Evolutionary conservation across 2,113 vertebrate species (phyloP).

Genomic region (Echinops telfairi): DNA sequence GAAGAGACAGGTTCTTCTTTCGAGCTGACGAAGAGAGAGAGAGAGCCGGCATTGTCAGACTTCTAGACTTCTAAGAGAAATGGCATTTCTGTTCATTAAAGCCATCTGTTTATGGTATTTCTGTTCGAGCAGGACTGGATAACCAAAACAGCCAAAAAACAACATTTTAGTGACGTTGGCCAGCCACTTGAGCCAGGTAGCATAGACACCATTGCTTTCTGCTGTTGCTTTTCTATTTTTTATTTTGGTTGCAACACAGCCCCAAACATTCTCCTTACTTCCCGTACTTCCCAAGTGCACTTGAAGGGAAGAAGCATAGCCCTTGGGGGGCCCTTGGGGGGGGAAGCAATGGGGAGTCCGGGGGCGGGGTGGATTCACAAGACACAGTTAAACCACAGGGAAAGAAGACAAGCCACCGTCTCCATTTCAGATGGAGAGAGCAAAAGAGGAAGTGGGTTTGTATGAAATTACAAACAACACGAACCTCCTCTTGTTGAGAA

Average conservation of each 20-base stretch:
- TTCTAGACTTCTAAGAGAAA: too few relatives aligned
- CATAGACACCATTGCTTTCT: neutral
- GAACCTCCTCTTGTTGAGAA: neutral
- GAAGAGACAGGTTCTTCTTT: too few relatives aligned
- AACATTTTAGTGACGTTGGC: neutral
- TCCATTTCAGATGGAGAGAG: neutral
- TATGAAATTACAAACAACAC: constrained; percentile 47
- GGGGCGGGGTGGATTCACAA: neutral
- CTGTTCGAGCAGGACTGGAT: neutral
- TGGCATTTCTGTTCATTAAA: too few relatives aligned
- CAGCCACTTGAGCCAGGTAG: neutral
- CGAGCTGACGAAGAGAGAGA: too few relatives aligned
- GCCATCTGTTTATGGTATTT: too few relatives aligned
- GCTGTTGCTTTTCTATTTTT: neutral
- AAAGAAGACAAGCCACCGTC: neutral
- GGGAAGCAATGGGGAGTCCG: neutral
- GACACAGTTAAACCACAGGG: neutral
- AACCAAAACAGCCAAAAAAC: neutral
- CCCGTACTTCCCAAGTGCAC: neutral
- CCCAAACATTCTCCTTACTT: neutral
- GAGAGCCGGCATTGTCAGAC: too few relatives aligned
- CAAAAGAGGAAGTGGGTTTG: constrained; percentile 31
- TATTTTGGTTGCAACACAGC: neutral
- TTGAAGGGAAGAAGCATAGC: neutral
- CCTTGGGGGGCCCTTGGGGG: too few relatives aligned